Evolutionary conservation across 2,888 invertebrate genomes (phyloP), one percentile per base, ranked within the genome.

Genomic region (Ophion ellenae): DNA sequence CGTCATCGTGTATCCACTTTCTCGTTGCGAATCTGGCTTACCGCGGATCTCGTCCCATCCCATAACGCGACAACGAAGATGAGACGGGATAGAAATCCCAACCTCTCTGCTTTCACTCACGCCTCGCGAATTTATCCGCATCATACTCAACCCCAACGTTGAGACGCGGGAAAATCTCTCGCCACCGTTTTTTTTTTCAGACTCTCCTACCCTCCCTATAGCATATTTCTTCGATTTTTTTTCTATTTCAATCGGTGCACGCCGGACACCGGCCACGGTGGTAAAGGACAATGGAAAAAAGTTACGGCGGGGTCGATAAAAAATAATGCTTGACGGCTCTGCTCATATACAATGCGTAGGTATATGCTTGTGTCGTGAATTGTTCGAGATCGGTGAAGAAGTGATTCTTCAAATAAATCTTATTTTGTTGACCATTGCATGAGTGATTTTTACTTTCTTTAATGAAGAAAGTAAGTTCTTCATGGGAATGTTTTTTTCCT

Each of bases 1-100:
- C 57, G n/a, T 32, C 57, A 32, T 47, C 66, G 10, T n/a, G 32
- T 77, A 67, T 14, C 2, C 57, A 59, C 66, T 6, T 67, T 57
- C 57, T 14, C 53, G 53, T 77, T 59, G 67, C 40, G 67, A 36
- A 77, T 59, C 67, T 67, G 59, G 77, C 36, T 77, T 77, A 67
- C 40, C 17, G 24, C 6, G 67, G 67, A 77, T 69, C 77, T 67
- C 59, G n/a, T 6, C 32, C 57, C 57, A 32, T 57, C 53, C 32
- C 57, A 67, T 36, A 47, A 28, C 53, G 64, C 53, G 64, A 20
- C 40, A 32, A 36, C 57, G 67, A 77, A 66, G 67, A 59, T 59
- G 57, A 59, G 67, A 77, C 17, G 57, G 53, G 59, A 36, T 11
- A 77, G n/a, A 53, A 77, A 24, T 6, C 66, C 32, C 32, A 32